phyloP scores from a whole-genome alignment of 2,797 vertebrate genomes.

The Naso thynnoides region DNA sequence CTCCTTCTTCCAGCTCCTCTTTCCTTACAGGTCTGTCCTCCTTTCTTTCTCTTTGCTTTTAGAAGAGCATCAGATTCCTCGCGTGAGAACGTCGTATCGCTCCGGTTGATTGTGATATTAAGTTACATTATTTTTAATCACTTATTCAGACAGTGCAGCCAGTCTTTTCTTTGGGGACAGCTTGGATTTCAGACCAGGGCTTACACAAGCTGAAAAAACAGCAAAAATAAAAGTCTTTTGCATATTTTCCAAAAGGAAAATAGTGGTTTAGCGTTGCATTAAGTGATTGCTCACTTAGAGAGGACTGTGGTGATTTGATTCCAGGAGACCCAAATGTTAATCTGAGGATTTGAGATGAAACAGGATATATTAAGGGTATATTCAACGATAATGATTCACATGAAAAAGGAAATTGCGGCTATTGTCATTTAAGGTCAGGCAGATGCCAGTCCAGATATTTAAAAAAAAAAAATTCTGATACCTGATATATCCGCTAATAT shows the following conservation, averaged over 20 bases:
- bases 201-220: not conserved
- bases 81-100: constrained; percentile 50
- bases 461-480: no score
- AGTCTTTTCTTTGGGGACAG: constrained; percentile 48
- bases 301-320: not conserved
- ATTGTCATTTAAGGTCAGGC: no score
- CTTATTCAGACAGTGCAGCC: constrained; percentile 33
- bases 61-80: constrained; percentile 49
- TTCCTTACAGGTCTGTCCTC: constrained; percentile 1
- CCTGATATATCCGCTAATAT: no score
- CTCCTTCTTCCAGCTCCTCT: not conserved
- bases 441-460: no score
- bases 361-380: not conserved
- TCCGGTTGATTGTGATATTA: constrained; percentile 55
- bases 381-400: not conserved
- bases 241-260: not conserved
- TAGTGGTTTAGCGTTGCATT: constrained; percentile 22
- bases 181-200: constrained; percentile 50
- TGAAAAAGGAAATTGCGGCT: not conserved
- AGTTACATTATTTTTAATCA: constrained; percentile 54
- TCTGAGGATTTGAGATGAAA: not conserved
- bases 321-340: not conserved
- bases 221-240: constrained; percentile 3
- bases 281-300: constrained; percentile 42
- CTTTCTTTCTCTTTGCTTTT: not conserved